These are phyloP conservation scores for Standfussiana lucernea DNA, from an alignment of 2,888 invertebrate genomes.

Conservation along the genomic window DNA sequence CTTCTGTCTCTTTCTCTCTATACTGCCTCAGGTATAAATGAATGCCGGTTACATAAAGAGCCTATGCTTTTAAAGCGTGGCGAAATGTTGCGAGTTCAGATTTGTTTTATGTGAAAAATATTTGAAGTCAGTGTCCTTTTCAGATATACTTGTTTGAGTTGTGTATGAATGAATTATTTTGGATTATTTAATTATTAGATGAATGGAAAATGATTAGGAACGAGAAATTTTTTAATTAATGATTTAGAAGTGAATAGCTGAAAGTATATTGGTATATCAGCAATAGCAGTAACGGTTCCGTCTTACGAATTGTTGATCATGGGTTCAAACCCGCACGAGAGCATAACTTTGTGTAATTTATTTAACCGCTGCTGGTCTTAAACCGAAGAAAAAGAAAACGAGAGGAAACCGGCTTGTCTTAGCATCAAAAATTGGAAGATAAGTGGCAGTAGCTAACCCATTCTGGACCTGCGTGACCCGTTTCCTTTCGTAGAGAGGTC, in stretches of 20 bases:
- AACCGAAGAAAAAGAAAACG: background rate
- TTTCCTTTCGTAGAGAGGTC: too few species aligned
- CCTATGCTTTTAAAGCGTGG: constrained; percentile 36
- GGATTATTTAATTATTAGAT: too few species aligned
- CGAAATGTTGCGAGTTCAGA: constrained; percentile 35
- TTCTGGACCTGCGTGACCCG: too few species aligned
- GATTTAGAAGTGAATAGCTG: background rate
- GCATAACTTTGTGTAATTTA: background rate
- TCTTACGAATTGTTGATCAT: too few species aligned
- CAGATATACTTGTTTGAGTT: constrained; percentile 4
- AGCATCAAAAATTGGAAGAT: background rate
- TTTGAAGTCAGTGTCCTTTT: constrained; percentile 24
- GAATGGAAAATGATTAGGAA: background rate
- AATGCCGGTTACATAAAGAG: constrained; percentile 55
- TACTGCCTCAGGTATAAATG: constrained; percentile 59
- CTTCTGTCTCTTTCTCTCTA: background rate
- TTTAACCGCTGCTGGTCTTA: background rate
- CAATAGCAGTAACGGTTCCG: background rate
- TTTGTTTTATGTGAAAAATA: constrained; percentile 35
- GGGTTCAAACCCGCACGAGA: background rate
- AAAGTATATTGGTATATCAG: background rate
- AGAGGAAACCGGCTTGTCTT: background rate
- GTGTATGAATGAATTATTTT: constrained; percentile 1
- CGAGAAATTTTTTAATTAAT: background rate
- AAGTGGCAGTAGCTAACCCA: too few species aligned